These are phyloP conservation scores for Bathynomus jamesi DNA, from an alignment of 1,140 invertebrate species.

Conservation along the genomic window DNA sequence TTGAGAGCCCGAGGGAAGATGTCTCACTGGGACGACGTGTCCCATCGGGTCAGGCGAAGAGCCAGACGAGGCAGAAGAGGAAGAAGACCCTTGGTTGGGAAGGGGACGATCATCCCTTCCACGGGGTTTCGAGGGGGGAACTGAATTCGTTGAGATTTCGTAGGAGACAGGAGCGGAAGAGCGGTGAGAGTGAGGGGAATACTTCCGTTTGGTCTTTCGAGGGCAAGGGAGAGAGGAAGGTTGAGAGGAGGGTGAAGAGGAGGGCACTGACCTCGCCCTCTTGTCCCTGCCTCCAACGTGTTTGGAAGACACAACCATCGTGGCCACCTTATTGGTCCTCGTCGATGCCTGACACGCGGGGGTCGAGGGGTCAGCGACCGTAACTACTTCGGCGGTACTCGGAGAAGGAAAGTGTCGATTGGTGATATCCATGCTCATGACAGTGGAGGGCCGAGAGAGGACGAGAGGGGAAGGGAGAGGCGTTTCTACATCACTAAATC, in stretches of 20 bases:
- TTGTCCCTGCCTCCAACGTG: constrained; percentile 22
- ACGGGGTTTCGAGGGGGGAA: no score
- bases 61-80: no score
- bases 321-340: constrained; percentile 29
- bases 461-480: constrained; percentile 15
- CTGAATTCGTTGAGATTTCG: no score
- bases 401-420: constrained; percentile 4
- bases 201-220: no score
- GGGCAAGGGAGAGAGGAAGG: no score
- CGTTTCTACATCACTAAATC: constrained; percentile 26
- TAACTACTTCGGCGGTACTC: constrained; percentile 7
- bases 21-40: no score
- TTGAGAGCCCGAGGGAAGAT: no score
- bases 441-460: constrained; percentile 13
- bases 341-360: constrained; percentile 17
- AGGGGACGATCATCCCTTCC: no score
- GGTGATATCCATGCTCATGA: constrained; percentile 18
- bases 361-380: background rate
- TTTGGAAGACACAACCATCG: constrained; percentile 32
- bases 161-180: no score
- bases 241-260: constrained; percentile 9
- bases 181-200: no score
- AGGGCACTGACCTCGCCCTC: constrained; percentile 27
- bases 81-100: no score
- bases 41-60: no score